Percentiles rank a stretch among this genome's conserved stretches.
These are phyloP conservation scores for Myotis yumanensis DNA, from an alignment of 2,113 vertebrate genomes.

Conservation along the genomic window DNA sequence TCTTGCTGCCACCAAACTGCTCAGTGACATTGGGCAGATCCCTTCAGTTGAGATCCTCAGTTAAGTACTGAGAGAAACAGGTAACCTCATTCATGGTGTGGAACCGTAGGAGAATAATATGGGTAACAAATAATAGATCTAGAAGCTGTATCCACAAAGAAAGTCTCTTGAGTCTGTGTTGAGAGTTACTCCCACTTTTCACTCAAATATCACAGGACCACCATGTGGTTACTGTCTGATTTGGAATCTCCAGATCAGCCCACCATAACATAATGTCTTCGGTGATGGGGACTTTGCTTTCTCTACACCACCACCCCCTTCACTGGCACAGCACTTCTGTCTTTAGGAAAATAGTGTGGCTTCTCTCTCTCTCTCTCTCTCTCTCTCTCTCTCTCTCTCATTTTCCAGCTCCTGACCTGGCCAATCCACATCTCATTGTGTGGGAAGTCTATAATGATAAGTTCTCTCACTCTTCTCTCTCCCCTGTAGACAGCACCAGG, in stretches of 20 bases:
- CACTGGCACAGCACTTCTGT: not conserved
- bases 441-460: not conserved
- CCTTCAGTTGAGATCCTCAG: not conserved
- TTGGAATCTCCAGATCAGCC: not conserved
- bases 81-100: not conserved
- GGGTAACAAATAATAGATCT: not conserved
- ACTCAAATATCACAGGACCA: not conserved
- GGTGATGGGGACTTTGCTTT: not conserved
- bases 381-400: not conserved
- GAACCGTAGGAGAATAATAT: not conserved
- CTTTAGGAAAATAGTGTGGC: not conserved
- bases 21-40: not conserved
- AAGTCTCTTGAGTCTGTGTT: not conserved
- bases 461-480: not conserved
- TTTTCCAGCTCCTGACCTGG: not conserved
- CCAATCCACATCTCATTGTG: not conserved
- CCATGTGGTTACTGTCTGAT: not conserved
- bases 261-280: not conserved
- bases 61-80: not conserved
- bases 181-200: not conserved
- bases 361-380: not conserved
- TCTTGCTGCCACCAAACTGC: not conserved
- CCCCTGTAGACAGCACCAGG: not conserved
- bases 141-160: not conserved
- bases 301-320: not conserved